Percentiles rank a stretch among this genome's conserved stretches.
Evolutionary conservation across 2,797 vertebrate species (phyloP).

Genomic region (Gymnothorax reevesii): DNA sequence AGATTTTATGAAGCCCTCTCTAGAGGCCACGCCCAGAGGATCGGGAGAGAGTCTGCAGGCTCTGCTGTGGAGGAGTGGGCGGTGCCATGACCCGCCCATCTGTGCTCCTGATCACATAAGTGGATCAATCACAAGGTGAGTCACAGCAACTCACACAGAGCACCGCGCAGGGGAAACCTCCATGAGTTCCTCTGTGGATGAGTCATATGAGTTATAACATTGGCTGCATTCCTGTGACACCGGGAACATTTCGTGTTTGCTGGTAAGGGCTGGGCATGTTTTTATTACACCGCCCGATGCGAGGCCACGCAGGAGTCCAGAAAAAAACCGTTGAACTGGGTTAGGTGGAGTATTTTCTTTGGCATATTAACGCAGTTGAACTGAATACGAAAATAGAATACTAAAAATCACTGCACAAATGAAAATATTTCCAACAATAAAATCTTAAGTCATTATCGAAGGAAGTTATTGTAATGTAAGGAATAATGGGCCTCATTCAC

Average conservation of each 20-base stretch:
- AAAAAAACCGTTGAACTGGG: background rate
- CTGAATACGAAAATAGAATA: background rate
- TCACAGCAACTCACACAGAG: background rate
- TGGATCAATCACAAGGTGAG: background rate
- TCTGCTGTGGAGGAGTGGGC: background rate
- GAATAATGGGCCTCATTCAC: too few relatives aligned
- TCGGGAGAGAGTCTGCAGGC: background rate
- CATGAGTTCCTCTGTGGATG: background rate
- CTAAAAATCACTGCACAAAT: background rate
- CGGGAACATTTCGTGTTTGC: too few relatives aligned
- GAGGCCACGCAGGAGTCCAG: background rate
- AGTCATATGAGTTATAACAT: background rate
- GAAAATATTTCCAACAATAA: too few relatives aligned
- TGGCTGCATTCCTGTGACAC: too few relatives aligned
- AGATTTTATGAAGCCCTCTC: background rate
- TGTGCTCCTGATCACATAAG: background rate
- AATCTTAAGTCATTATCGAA: too few relatives aligned
- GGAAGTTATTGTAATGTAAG: too few relatives aligned
- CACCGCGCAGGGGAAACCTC: too few relatives aligned
- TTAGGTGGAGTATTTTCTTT: background rate
- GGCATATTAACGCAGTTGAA: background rate
- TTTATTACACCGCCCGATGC: background rate
- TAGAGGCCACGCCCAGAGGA: too few relatives aligned
- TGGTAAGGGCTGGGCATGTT: background rate
- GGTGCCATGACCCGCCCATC: background rate